phyloP scores from a whole-genome alignment of 64 coral and sea anemone genomes.

The Trachythela sp. region DNA sequence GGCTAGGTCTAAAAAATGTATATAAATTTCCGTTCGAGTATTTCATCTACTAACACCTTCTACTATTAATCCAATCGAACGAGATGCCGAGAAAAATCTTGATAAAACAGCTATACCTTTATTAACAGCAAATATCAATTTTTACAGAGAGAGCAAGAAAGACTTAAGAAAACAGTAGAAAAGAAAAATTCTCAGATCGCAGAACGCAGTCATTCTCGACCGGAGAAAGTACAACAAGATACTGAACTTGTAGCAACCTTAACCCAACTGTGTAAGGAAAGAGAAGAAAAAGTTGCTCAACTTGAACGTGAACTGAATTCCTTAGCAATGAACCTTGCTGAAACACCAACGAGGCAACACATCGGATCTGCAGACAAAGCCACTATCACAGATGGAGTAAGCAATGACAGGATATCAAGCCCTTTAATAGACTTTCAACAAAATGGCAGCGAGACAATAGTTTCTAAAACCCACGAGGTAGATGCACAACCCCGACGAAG shows the following conservation, averaged over 20 bases:
- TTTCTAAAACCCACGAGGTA: neutral
- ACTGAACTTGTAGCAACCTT: neutral
- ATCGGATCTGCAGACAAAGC: conserved; percentile 4
- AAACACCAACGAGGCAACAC: neutral
- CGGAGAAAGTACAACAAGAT: conserved; percentile 21
- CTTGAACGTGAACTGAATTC: conserved; percentile 44
- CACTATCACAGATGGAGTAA: neutral
- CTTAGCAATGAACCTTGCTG: conserved; percentile 8
- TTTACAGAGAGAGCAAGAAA: conserved; percentile 70
- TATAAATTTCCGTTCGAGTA: too few relatives aligned
- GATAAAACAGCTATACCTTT: neutral
- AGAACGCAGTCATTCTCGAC: conserved; percentile 18
- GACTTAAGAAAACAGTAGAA: conserved; percentile 46
- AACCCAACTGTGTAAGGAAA: neutral
- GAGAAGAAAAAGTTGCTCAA: conserved; percentile 28
- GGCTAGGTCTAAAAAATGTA: too few relatives aligned
- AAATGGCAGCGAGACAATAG: neutral
- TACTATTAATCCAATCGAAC: too few relatives aligned
- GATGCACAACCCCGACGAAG: neutral
- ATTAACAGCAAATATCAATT: neutral
- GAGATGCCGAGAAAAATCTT: too few relatives aligned
- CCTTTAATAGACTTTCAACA: neutral
- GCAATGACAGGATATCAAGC: neutral
- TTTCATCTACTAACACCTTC: too few relatives aligned
- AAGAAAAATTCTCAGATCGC: conserved; percentile 45